Evolutionary conservation across 2,888 invertebrate species (phyloP).

Genomic region (Deilephila elpenor): DNA sequence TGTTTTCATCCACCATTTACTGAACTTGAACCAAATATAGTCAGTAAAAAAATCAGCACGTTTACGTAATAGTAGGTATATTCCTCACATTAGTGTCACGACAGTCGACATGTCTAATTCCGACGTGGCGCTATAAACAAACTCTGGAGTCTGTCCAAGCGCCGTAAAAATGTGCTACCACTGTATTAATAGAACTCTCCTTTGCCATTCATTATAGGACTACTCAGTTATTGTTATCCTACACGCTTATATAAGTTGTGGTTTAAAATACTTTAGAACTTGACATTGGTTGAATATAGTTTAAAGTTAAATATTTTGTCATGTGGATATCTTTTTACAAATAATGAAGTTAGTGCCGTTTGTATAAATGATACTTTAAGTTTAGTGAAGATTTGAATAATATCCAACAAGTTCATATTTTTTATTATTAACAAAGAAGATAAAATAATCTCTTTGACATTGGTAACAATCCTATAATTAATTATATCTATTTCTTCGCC

Average conservation of each 20-base stretch:
- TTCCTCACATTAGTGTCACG: conserved; percentile 33
- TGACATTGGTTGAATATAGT: neutral
- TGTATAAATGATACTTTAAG: too few relatives aligned
- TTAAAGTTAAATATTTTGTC: too few relatives aligned
- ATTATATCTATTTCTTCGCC: too few relatives aligned
- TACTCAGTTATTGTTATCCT: conserved; percentile 2
- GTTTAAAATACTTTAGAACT: neutral
- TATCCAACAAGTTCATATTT: too few relatives aligned
- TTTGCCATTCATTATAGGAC: conserved; percentile 41
- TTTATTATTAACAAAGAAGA: too few relatives aligned
- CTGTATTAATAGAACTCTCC: conserved; percentile 45
- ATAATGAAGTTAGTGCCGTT: too few relatives aligned
- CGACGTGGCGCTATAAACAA: conserved; percentile 60
- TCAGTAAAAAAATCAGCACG: neutral
- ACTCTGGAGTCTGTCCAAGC: conserved; percentile 71
- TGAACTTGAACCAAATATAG: neutral
- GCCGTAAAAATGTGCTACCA: conserved; percentile 50
- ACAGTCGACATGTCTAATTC: conserved; percentile 55
- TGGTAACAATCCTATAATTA: too few relatives aligned
- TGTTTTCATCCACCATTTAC: neutral
- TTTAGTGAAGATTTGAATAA: too few relatives aligned
- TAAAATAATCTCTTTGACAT: too few relatives aligned
- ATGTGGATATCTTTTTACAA: too few relatives aligned
- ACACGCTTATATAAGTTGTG: neutral
- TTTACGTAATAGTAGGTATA: conserved; percentile 25